Percentiles rank a stretch among this genome's conserved stretches.
Evolutionary conservation across 23 tunicate species (phyloP).

Genomic region (Aplidium turbinatum): DNA sequence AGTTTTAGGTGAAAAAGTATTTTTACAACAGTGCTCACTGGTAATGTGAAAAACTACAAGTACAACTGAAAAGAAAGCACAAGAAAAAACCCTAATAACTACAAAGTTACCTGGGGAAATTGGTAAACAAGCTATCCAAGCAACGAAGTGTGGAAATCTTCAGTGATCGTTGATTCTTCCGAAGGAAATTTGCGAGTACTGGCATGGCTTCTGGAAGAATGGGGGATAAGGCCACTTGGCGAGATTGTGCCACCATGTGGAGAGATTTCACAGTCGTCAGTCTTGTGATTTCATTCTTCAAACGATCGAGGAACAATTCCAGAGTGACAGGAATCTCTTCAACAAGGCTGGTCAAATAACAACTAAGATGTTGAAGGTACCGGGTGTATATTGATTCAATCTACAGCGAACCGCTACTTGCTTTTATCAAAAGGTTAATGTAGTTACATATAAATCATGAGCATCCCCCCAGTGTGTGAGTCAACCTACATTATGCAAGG

Average conservation of each 20-base stretch:
- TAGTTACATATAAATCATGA: too few species aligned
- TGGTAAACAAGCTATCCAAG: conserved; percentile 78
- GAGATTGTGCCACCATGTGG: conserved; percentile 59
- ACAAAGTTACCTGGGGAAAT: conserved; percentile 54
- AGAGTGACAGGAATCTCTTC: conserved; percentile 68
- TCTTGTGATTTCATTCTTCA: conserved; percentile 92
- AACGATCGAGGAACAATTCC: conserved; percentile 74
- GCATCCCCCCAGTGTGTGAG: too few species aligned
- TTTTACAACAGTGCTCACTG: too few species aligned
- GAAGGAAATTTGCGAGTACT: conserved; percentile 88
- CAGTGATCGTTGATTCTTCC: conserved; percentile 84
- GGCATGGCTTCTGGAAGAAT: conserved; percentile 74
- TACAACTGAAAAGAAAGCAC: neutral
- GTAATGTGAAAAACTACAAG: neutral
- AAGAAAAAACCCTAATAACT: neutral
- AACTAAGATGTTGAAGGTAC: too few species aligned
- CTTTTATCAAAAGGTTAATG: too few species aligned
- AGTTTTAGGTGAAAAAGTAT: too few species aligned
- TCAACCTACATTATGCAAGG: too few species aligned
- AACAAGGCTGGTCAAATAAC: conserved; percentile 33
- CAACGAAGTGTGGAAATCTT: conserved; percentile 84
- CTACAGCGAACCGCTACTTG: too few species aligned
- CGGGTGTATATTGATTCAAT: too few species aligned
- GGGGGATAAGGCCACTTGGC: conserved; percentile 42
- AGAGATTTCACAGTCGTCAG: conserved; percentile 87